phyloP scores from a whole-genome alignment of 1,140 invertebrate species.

The Lucilia cuprina region DNA sequence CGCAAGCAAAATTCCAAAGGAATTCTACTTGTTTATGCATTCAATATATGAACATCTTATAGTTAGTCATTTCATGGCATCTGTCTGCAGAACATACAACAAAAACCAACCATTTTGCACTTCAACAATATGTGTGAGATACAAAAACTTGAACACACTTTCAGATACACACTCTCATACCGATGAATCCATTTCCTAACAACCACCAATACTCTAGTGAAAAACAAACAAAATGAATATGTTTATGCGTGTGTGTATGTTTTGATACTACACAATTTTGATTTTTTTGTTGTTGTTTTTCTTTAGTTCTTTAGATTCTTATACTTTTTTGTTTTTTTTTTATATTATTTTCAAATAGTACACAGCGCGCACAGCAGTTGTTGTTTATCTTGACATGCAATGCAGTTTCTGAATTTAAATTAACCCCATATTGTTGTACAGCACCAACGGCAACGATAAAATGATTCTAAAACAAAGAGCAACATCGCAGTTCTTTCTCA shows the following conservation, averaged over 20 bases:
- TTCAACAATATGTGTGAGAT: not conserved
- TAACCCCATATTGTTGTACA: constrained; percentile 27
- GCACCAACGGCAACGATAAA: not conserved
- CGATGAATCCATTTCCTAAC: not conserved
- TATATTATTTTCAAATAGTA: no score
- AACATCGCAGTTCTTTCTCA: not conserved
- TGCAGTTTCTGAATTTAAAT: constrained; percentile 34
- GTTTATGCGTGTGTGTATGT: not conserved
- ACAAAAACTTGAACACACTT: not conserved
- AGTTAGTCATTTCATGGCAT: not conserved
- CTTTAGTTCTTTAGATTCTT: not conserved
- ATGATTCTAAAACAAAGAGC: not conserved
- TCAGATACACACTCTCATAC: not conserved
- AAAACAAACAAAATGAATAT: not conserved
- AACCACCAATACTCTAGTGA: constrained; percentile 5
- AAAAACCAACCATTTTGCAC: constrained; percentile 24
- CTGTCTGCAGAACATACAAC: not conserved
- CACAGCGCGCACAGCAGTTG: constrained; percentile 26
- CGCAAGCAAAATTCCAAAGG: no score
- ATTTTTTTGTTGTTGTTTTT: not conserved
- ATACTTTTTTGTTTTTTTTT: not conserved
- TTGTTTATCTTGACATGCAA: constrained; percentile 33
- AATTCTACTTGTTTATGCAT: not conserved
- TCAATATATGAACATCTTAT: not conserved
- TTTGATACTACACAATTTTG: not conserved